Conservation (phyloP, 2,113 vertebrate species). For the Chaenogobius annularis region DNA sequence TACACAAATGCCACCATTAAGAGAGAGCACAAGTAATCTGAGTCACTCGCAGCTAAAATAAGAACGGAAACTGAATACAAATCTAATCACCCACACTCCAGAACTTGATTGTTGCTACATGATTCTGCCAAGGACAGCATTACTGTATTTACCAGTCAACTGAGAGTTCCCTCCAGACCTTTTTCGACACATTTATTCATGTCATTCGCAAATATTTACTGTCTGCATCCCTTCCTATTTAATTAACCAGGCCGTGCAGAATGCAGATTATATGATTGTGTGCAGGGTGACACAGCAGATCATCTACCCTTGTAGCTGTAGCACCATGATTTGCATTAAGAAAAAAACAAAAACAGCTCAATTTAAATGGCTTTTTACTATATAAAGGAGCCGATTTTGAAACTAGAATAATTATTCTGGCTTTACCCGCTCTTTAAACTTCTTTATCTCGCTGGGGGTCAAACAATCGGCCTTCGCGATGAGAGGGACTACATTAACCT, state of each 20-base stretch:
- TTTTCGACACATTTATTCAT: neutral
- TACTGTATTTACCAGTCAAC: neutral
- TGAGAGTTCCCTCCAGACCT: neutral
- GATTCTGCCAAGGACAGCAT: neutral
- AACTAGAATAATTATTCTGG: neutral
- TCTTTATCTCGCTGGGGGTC: conserved; percentile 85
- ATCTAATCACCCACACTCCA: conserved; percentile 1
- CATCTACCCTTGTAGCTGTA: neutral
- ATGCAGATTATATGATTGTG: neutral
- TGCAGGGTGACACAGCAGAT: neutral
- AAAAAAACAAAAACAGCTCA: neutral
- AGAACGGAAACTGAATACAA: neutral
- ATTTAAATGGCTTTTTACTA: neutral
- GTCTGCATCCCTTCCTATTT: neutral
- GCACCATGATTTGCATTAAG: no score
- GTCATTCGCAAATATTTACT: neutral
- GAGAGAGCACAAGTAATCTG: neutral
- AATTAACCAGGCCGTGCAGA: neutral
- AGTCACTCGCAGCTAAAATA: conserved; percentile 16
- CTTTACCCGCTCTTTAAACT: conserved; percentile 88
- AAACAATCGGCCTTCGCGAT: conserved; percentile 92
- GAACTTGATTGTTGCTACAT: neutral
- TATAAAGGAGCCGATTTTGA: neutral
- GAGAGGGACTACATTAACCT: conserved; percentile 91
- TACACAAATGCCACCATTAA: neutral